Base-by-base conservation (phyloP, 2,113 vertebrate species). In the Pygoscelis antarcticus region DNA sequence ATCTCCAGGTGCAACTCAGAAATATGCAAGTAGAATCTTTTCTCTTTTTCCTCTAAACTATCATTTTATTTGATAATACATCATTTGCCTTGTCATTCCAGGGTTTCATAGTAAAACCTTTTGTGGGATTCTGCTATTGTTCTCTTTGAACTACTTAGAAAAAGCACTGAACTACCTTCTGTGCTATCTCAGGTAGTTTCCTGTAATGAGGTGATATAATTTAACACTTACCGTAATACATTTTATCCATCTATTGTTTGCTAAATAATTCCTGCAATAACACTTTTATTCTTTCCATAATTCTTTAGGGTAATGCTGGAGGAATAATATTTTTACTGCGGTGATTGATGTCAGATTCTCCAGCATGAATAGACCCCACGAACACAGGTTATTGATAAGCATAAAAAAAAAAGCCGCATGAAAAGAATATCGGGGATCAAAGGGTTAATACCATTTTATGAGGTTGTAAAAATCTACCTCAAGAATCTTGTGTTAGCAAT, bases 371-470 rank as follows among this genome's bases (percentile, higher is more conserved):
- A 97, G 97, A 88, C 88, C 91, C 96, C 88, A 57, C 11, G 89
- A 98, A 98, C 86, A 90, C 90, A 96, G 95, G 95, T 97, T 98
- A 98, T 98, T 98, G 98, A 98, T 98, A 98, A 98, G 97, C 96
- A 98, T 98, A 47, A 90, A 93, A 92, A 93, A 92, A 90, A 94
- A 96, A 83, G 86, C 90, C 66, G 20, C 21, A 42, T 96, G 96
- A 94, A 98, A 97, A 98, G 97, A 98, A 46, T 91, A 97, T 95
- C 96, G 97, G 96, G 83, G 97, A 98, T 98, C 97, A 98, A 98
- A 98, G 98, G 98, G 98, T 99, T 99, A 98, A 99, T 98, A 96
- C 97, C 98, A 98, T 98, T 98, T 98, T 98, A 98, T 97, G 98
- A 98, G 98, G 98, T 93, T 98, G 98, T 98, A 98, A 99, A 98